These are phyloP conservation scores for Acrobasis repandana DNA, from an alignment of 2,888 invertebrate species.

Conservation along the genomic window DNA sequence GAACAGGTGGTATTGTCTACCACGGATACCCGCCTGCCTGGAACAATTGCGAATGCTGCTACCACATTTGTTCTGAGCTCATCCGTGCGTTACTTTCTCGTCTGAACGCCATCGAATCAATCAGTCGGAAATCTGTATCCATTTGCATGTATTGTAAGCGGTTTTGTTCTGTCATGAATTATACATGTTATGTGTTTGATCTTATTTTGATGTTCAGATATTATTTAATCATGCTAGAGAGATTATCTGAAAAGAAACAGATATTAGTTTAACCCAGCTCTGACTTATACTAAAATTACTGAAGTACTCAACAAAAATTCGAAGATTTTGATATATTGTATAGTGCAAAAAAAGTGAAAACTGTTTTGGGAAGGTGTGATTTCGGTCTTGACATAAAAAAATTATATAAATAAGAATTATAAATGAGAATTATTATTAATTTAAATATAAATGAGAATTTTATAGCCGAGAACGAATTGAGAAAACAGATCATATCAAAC, in stretches of 20 bases:
- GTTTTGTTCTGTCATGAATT: conserved; percentile 27
- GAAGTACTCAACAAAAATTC: background rate
- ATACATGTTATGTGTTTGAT: background rate
- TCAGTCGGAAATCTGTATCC: conserved; percentile 54
- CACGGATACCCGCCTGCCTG: conserved; percentile 55
- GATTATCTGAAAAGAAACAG: too few relatives aligned
- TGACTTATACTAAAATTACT: too few relatives aligned
- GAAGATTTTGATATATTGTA: too few relatives aligned
- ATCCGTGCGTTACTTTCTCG: conserved; percentile 65
- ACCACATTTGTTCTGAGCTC: conserved; percentile 59
- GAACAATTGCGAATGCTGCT: conserved; percentile 64
- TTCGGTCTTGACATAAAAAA: background rate
- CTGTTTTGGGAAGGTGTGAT: background rate
- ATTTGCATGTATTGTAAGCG: conserved; percentile 37
- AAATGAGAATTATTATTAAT: too few relatives aligned
- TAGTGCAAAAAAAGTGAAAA: background rate
- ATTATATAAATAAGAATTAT: too few relatives aligned
- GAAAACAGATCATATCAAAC: conserved; percentile 23
- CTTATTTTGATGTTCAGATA: background rate
- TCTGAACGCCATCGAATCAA: conserved; percentile 51
- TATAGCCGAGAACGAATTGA: background rate
- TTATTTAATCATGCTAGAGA: background rate
- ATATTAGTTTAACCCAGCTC: too few relatives aligned
- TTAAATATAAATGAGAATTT: conserved; percentile 7
- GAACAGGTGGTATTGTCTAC: conserved; percentile 47